Conservation (phyloP, 64 coral and sea anemone genomes). For the Stylophora pistillata region DNA sequence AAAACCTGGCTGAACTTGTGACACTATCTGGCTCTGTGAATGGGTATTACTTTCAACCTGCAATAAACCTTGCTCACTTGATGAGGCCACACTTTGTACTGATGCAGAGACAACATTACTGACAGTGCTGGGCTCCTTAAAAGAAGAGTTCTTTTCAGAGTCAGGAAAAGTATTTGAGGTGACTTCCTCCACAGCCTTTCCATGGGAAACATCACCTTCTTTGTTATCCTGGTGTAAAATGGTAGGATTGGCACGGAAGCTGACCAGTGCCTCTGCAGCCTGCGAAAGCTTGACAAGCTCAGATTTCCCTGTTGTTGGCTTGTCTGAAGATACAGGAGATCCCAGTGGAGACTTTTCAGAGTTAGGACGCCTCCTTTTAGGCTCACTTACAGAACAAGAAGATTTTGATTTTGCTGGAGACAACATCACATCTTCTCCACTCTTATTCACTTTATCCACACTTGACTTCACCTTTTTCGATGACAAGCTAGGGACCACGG, state of each 20-base stretch:
- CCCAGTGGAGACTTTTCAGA: not conserved
- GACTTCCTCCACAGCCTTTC: not conserved
- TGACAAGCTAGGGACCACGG: not conserved
- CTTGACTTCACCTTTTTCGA: not conserved
- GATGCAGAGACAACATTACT: not conserved
- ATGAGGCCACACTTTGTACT: not conserved
- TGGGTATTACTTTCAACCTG: not conserved
- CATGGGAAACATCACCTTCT: not conserved
- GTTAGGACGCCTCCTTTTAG: not conserved
- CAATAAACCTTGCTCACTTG: not conserved
- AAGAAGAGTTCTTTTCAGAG: not conserved
- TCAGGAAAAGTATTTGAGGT: not conserved
- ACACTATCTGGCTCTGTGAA: not conserved
- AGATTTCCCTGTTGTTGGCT: conserved; percentile 5
- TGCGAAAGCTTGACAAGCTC: conserved; percentile 56
- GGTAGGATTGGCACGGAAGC: conserved; percentile 56
- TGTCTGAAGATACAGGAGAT: not conserved
- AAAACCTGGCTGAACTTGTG: not conserved
- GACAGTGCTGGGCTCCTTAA: not conserved
- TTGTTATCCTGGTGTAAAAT: conserved; percentile 6
- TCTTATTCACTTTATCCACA: not conserved
- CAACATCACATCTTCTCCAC: not conserved
- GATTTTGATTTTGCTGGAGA: not conserved
- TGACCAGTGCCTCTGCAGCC: conserved; percentile 65
- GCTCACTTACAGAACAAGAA: not conserved